Conservation (phyloP, 2,888 invertebrate species). For the Slavum lentiscoides region DNA sequence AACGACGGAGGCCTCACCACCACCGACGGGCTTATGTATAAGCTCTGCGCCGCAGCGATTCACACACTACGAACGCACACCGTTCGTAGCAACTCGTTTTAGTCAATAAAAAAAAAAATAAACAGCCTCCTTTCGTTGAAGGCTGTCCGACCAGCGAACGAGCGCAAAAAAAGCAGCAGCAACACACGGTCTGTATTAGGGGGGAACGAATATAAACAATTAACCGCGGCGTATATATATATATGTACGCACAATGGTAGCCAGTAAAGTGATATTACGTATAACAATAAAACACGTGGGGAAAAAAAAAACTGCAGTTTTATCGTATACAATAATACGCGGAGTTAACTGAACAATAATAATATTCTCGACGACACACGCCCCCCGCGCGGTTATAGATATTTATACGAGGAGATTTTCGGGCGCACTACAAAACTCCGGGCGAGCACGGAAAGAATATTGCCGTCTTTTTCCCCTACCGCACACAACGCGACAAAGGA, state of each 20-base stretch:
- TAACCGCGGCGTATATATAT: not conserved
- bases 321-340: not conserved
- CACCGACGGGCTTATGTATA: no score
- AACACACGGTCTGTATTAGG: not conserved
- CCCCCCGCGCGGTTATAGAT: not conserved
- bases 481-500: constrained; percentile 9
- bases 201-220: not conserved
- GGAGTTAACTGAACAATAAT: constrained; percentile 16
- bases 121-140: no score
- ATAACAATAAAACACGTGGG: constrained; percentile 24
- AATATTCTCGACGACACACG: not conserved
- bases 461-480: not conserved
- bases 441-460: not conserved
- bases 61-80: no score
- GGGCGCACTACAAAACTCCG: not conserved
- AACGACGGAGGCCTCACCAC: no score
- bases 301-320: constrained; percentile 17
- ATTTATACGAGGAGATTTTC: not conserved
- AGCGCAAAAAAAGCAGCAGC: no score
- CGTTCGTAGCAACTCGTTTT: no score
- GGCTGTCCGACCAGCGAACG: no score
- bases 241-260: not conserved
- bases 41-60: no score
- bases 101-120: no score
- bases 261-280: constrained; percentile 17